Conservation (phyloP, 2,797 vertebrate genomes). For the Cirrhinus molitorella region DNA sequence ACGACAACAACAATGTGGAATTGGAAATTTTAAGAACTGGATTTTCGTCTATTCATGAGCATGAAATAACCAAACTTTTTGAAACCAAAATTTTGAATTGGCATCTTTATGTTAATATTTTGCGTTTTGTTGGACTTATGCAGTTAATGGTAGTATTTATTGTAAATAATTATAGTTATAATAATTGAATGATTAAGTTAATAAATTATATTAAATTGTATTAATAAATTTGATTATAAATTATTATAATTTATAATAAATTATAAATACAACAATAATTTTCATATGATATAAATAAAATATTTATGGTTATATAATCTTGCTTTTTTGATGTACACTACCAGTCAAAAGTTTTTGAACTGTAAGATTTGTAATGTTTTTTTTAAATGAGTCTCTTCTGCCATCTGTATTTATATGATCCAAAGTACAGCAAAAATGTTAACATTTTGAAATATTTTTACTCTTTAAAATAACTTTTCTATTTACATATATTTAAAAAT, state of each 20-base stretch:
- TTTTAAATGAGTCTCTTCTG: too few relatives aligned
- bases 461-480: too few relatives aligned
- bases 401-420: too few relatives aligned
- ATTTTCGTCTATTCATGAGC: not conserved
- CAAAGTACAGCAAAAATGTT: too few relatives aligned
- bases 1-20: not conserved
- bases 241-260: not conserved
- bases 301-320: not conserved
- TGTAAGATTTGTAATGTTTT: too few relatives aligned
- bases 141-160: not conserved
- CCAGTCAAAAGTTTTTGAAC: too few relatives aligned
- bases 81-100: too few relatives aligned
- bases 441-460: too few relatives aligned
- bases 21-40: not conserved
- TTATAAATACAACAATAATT: not conserved
- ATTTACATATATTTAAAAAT: too few relatives aligned
- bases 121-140: not conserved
- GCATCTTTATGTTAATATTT: not conserved
- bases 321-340: too few relatives aligned
- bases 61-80: not conserved
- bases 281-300: not conserved
- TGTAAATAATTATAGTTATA: too few relatives aligned
- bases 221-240: not conserved
- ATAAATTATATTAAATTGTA: not conserved
- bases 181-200: not conserved